These are phyloP conservation scores for Gerris lacustris DNA, from an alignment of 2,888 invertebrate genomes.

Conservation along the genomic window DNA sequence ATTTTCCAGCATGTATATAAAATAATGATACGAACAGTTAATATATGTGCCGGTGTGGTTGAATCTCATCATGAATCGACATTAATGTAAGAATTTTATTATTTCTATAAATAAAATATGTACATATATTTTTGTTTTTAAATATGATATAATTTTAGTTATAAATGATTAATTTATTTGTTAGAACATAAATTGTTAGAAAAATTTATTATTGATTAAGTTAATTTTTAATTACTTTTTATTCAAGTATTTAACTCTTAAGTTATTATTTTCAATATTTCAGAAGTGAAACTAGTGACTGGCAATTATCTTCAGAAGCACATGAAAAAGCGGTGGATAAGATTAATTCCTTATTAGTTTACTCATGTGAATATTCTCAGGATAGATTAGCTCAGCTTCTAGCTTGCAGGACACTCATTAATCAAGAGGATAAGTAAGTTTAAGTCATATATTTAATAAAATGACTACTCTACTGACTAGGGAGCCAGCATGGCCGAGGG, in stretches of 20 bases:
- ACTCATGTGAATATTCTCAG: conserved; percentile 84
- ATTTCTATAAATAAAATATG: not conserved
- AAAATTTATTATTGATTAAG: too few relatives aligned
- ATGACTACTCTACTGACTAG: too few relatives aligned
- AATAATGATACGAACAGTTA: conserved; percentile 64
- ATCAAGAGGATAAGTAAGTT: conserved; percentile 29
- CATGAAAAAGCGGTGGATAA: conserved; percentile 54
- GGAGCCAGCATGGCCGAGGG: too few relatives aligned
- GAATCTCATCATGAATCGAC: not conserved
- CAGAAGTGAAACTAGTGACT: conserved; percentile 21
- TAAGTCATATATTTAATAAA: conserved; percentile 1
- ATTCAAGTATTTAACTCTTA: too few relatives aligned
- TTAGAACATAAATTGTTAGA: too few relatives aligned
- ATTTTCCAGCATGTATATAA: conserved; percentile 49
- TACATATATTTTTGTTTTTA: too few relatives aligned
- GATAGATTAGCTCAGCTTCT: conserved; percentile 83
- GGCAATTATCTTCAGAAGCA: conserved; percentile 40
- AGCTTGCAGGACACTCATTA: conserved; percentile 44
- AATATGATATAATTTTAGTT: too few relatives aligned
- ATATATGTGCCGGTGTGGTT: conserved; percentile 45
- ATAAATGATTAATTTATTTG: too few relatives aligned
- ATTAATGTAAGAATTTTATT: not conserved
- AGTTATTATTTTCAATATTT: too few relatives aligned
- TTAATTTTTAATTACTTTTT: too few relatives aligned
- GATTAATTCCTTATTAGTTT: conserved; percentile 61